Base-by-base conservation (phyloP, 2,113 vertebrate genomes). In the Corapipo altera region DNA sequence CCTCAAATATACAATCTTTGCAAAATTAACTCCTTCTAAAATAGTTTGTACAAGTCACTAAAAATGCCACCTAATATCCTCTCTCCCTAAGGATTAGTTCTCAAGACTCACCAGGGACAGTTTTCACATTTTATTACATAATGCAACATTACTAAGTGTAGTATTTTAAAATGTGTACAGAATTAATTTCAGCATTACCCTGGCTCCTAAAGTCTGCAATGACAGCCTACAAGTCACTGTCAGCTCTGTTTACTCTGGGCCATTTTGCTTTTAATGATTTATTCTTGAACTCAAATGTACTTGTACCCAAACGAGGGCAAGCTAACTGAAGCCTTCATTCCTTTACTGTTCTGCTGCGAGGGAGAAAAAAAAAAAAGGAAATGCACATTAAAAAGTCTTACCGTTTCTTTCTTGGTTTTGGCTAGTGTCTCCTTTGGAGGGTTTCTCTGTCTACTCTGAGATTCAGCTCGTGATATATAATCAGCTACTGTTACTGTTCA, bases 381-480 rank as follows among this genome's bases (percentile, higher is more conserved):
- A 51, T 9, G 13, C 3, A 35, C 4, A 32, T 64, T 15, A 22
- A 64, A 67, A 49, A 48, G 26, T 95, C 98, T 98, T 95, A 99
- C 99, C 99, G 98, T 98, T 93, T 99, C 99, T 96, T 98, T 99
- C 97, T 99, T 99, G 98, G 96, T 99, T 98, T 98, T 99, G 98
- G 98, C 98, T 97, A 98, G 88, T 88, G 98, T 98, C 97, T 99
- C 99, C 98, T 98, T 99, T 88, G 98, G 98, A 94, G 98, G 97
- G 89, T 97, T 98, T 98, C 97, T 98, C 98, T 99, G 99, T 98
- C 99, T 98, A 98, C 99, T 99, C 95, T 99, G 98, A 97, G 99
- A 99, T 95, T 99, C 99, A 94, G 99, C 99, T 96, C 99, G 98
- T 97, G 99, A 99, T 98, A 99, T 99, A 98, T 99, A 99, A 98